A percentile compares a stretch with the other conserved stretches of the same genome.
Evolutionary conservation across 1,140 invertebrate genomes (phyloP).

Genomic region (Neocloeon triangulifer): DNA sequence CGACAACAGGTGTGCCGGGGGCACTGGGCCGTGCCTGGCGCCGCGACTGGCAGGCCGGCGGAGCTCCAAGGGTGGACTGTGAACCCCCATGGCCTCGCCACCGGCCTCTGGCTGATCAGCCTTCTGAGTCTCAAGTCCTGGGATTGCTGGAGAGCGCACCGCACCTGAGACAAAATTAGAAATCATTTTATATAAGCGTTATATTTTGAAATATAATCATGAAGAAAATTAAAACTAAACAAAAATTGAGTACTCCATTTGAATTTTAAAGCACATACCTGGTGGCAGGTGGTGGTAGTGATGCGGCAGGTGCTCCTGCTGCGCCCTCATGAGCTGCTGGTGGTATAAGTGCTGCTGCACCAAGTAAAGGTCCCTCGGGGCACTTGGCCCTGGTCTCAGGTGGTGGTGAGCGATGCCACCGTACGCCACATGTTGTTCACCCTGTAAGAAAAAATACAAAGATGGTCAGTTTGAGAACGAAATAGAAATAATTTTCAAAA

Average conservation of each 20-base stretch:
- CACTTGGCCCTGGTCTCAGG: conserved; percentile 6
- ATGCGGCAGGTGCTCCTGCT: conserved; percentile 18
- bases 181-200: too few species aligned
- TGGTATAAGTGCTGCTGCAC: background rate
- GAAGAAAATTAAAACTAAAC: too few species aligned
- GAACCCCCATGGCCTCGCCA: conserved; percentile 13
- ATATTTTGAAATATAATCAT: too few species aligned
- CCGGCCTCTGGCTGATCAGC: conserved; percentile 12
- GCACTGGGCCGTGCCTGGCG: conserved; percentile 7
- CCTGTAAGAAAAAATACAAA: too few species aligned
- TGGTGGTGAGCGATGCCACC: conserved; percentile 2
- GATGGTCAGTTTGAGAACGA: too few species aligned
- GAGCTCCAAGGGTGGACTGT: conserved; percentile 1
- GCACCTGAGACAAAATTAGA: conserved; percentile 3
- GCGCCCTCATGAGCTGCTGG: too few species aligned
- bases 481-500: too few species aligned
- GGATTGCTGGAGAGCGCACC: conserved; percentile 6
- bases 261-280: conserved; percentile 17
- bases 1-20: conserved; percentile 30
- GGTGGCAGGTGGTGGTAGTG: conserved; percentile 16
- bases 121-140: conserved; percentile 4
- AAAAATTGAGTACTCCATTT: too few species aligned
- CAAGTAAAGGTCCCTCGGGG: background rate
- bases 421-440: too few species aligned
- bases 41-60: background rate